phyloP scores from a whole-genome alignment of 2,797 vertebrate genomes.

The Melopsittacus undulatus region DNA sequence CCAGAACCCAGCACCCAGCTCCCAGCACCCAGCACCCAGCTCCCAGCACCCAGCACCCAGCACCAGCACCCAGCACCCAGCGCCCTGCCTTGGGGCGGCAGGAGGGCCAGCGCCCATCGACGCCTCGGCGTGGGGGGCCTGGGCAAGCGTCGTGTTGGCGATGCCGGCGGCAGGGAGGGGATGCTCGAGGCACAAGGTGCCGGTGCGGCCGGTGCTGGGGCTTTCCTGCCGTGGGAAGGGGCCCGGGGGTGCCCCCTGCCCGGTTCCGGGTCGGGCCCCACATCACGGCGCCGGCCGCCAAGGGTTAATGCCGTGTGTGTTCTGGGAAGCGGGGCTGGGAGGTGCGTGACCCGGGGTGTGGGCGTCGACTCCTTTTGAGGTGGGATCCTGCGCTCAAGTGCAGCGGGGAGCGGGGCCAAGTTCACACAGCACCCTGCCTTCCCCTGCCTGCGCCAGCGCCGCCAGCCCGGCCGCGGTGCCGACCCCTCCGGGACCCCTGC shows the following conservation, averaged over 20 bases:
- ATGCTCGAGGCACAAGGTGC: fast-evolving
- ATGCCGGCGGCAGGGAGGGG: neutral
- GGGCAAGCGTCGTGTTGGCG: neutral
- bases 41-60: neutral
- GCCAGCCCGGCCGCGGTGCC: neutral
- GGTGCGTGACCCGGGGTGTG: conserved; percentile 65
- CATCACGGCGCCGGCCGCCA: neutral
- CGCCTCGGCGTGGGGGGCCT: neutral
- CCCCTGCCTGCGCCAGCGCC: neutral
- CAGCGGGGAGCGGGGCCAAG: conserved; percentile 29
- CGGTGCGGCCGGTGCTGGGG: neutral
- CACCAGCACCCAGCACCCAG: neutral
- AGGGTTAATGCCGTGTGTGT: conserved; percentile 72
- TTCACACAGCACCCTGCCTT: conserved; percentile 37
- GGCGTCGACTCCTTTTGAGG: conserved; percentile 68
- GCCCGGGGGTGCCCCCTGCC: neutral
- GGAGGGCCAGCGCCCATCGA: neutral
- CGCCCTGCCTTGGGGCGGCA: neutral
- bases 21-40: neutral
- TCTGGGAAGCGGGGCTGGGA: conserved; percentile 69
- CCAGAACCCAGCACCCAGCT: too few species aligned
- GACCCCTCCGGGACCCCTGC: conserved; percentile 38
- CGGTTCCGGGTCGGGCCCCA: neutral
- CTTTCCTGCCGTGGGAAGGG: neutral
- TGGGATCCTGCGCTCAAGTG: conserved; percentile 57